Base-by-base conservation (phyloP, 2,888 invertebrate species). In the Drosophila anomalipes region DNA sequence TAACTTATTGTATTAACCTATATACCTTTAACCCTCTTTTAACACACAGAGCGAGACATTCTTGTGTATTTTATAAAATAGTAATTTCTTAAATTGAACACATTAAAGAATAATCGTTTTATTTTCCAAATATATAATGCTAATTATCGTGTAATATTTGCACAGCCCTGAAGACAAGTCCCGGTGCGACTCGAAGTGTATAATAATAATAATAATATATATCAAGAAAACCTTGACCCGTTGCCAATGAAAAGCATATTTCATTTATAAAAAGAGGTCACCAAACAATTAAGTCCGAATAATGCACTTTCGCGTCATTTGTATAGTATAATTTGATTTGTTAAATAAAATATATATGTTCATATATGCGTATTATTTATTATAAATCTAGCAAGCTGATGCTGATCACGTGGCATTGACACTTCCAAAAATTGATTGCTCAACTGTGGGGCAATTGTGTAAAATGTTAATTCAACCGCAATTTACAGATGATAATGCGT, bases 401-500 rank as follows among this genome's bases (percentile, higher is more conserved):
- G 52, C 57, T 26, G 61, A 62, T 87, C 79, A 87, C 85, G 75
- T 85, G 88, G 80, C 82, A 64, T 37, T 75, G 80, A 41, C 61
- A 71, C 67, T 62, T 61, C 44, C 64, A 69, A 65, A 62, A 59
- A 66, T 74, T 60, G 62, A 22, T 64, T 67, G 28, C 26, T 3
- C 14, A 35, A 39, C n/a, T 54, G n/a, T 19, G 5, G 4, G 22
- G 37, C 54, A 82, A 68, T 84, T 76, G 74, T 82, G 58, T 77
- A 74, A 61, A 60, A 58, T 32, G 51, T 44, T 32, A 67, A 49
- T 47, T 39, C 1, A 49, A 68, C 5, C 1, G 22, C 30, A 33
- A 5, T 5, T 70, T 37, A 37, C 28, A 41, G 26, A 41, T 49
- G 58, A 37, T 7, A 12, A 19, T 37, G 7, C 19, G 3, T 37